Evolutionary conservation across 2,797 vertebrate species (phyloP).

Genomic region (Hipposideros larvatus): DNA sequence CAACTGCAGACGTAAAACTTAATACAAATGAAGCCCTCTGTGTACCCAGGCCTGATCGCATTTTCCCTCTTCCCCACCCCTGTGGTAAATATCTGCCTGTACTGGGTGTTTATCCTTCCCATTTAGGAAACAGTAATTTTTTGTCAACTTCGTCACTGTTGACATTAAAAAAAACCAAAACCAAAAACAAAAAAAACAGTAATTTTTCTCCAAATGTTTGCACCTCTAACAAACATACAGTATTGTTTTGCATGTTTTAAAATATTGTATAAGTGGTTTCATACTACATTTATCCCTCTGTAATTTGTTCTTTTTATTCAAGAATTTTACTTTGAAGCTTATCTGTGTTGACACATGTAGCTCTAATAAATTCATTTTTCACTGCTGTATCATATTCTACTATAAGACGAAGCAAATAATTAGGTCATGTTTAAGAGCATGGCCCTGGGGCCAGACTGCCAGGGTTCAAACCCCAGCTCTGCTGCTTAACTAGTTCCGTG

Average conservation of each 20-base stretch:
- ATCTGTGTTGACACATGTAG: background rate
- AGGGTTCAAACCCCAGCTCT: background rate
- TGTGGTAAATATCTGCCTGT: background rate
- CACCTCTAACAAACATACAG: background rate
- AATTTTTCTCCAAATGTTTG: background rate
- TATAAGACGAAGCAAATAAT: background rate
- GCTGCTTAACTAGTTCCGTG: background rate
- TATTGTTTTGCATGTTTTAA: background rate
- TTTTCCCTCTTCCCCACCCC: background rate
- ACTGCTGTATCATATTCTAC: background rate
- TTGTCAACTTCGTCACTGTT: no score
- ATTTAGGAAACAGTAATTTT: background rate
- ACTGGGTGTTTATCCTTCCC: background rate
- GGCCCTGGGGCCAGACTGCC: background rate
- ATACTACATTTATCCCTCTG: background rate
- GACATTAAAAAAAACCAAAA: no score
- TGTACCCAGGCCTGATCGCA: no score
- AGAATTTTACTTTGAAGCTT: conserved; percentile 22
- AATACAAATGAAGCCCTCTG: background rate
- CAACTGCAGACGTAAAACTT: background rate
- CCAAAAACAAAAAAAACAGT: background rate
- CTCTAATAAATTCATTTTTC: background rate
- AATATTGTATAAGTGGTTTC: background rate
- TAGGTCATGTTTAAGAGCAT: background rate
- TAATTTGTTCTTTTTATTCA: background rate